phyloP scores from a whole-genome alignment of 2,888 invertebrate genomes.

The Leucania comma region DNA sequence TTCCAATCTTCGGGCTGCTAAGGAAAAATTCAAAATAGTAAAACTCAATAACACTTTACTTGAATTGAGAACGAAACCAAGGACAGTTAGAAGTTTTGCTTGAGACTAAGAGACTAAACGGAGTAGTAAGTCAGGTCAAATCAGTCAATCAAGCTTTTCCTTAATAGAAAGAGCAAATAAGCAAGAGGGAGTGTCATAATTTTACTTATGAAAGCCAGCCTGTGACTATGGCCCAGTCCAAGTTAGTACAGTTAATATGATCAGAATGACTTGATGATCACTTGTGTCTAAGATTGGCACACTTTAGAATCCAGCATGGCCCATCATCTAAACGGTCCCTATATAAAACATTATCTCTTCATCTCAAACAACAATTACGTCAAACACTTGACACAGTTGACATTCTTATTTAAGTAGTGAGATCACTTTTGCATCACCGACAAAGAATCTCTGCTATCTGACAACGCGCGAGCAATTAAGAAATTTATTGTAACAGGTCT shows the following conservation, averaged over 20 bases:
- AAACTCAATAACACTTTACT: no score
- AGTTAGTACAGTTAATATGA: background rate
- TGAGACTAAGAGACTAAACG: no score
- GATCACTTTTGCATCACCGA: constrained; percentile 86
- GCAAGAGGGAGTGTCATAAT: no score
- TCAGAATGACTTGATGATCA: background rate
- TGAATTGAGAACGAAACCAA: no score
- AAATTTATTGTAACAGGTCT: constrained; percentile 86
- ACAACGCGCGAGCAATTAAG: constrained; percentile 84
- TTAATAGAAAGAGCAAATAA: no score
- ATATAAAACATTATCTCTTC: constrained; percentile 2
- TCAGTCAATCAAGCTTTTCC: no score
- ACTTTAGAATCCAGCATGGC: background rate
- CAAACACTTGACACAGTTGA: constrained; percentile 66
- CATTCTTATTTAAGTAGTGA: constrained; percentile 78
- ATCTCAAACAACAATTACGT: constrained; percentile 47
- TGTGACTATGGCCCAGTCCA: no score
- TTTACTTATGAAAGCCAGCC: no score
- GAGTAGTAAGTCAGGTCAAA: no score
- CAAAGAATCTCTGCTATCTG: constrained; percentile 83
- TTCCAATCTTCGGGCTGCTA: no score
- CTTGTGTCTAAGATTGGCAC: background rate
- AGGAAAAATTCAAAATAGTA: no score
- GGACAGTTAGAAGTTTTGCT: background rate
- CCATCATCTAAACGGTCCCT: background rate